phyloP scores from a whole-genome alignment of 2,797 vertebrate species.

The Scomberomorus guttatus region DNA sequence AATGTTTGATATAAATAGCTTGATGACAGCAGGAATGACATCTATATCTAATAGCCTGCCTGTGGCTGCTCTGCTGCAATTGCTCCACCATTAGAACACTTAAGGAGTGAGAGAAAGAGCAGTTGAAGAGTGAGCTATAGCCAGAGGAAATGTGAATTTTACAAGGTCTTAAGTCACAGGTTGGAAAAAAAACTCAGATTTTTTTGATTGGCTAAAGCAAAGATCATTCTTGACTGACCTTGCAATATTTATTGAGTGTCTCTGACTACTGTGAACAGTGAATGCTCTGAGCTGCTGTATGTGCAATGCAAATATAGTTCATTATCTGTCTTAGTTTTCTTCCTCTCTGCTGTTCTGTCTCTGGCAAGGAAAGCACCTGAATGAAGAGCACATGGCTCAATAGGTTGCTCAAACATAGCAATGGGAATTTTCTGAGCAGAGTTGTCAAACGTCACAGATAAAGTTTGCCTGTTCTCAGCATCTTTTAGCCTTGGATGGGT shows the following conservation, averaged over 20 bases:
- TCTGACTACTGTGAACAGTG: conserved; percentile 37
- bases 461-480: conserved; percentile 60
- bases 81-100: conserved; percentile 72
- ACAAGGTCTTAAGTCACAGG: conserved; percentile 64
- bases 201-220: conserved; percentile 56
- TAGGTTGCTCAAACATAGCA: conserved; percentile 21
- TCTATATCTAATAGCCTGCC: conserved; percentile 68
- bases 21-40: conserved; percentile 53
- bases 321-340: not conserved
- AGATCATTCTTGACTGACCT: conserved; percentile 56
- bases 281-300: conserved; percentile 19
- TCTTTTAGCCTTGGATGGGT: conserved; percentile 60
- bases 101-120: conserved; percentile 50
- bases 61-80: conserved; percentile 64
- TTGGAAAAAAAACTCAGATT: conserved; percentile 23
- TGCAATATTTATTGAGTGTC: conserved; percentile 64
- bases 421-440: conserved; percentile 47
- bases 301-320: not conserved
- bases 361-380: not conserved
- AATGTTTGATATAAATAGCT: conserved; percentile 61
- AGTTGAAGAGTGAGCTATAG: conserved; percentile 54
- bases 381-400: conserved; percentile 19
- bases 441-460: conserved; percentile 53
- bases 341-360: not conserved
- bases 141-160: conserved; percentile 74